A percentile compares a stretch with the other conserved stretches of the same genome.
phyloP scores from a whole-genome alignment of 2,797 vertebrate species.

The Coreius guichenoti region DNA sequence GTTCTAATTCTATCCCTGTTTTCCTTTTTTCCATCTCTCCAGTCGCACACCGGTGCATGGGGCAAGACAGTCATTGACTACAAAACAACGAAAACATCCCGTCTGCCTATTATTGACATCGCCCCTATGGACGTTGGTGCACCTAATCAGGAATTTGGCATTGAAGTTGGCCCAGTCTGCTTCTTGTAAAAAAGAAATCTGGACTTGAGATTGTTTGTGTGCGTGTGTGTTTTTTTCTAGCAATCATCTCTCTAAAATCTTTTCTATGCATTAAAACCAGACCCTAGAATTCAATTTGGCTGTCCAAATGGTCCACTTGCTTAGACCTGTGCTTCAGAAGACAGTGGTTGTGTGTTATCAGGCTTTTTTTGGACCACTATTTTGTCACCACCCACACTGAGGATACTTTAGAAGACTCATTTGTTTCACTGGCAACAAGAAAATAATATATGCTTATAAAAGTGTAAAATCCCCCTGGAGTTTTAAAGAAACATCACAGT shows the following conservation, averaged over 20 bases:
- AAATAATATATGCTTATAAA: constrained; percentile 88
- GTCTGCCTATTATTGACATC: constrained; percentile 98
- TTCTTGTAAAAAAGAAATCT: constrained; percentile 99
- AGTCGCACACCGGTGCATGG: constrained; percentile 97
- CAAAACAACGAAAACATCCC: constrained; percentile 97
- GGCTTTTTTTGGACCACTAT: constrained; percentile 79
- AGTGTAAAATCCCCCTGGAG: constrained; percentile 83
- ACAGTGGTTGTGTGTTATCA: constrained; percentile 74
- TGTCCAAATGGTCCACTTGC: constrained; percentile 87
- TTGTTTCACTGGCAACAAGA: constrained; percentile 89
- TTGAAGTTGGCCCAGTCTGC: constrained; percentile 93
- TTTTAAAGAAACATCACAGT: constrained; percentile 70
- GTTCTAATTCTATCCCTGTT: constrained; percentile 38
- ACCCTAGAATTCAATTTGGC: constrained; percentile 79
- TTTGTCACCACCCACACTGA: constrained; percentile 82
- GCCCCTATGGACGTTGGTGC: constrained; percentile 99
- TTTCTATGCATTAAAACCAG: constrained; percentile 85
- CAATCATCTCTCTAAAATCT: constrained; percentile 92
- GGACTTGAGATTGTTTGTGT: constrained; percentile 94
- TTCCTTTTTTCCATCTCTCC: constrained; percentile 76
- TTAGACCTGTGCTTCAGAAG: constrained; percentile 86
- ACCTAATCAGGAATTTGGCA: constrained; percentile 97
- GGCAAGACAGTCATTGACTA: constrained; percentile 98
- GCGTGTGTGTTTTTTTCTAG: constrained; percentile 86
- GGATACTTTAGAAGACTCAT: constrained; percentile 84